phyloP scores from a whole-genome alignment of 2,888 invertebrate genomes.

The Balanococcus diminutus region DNA sequence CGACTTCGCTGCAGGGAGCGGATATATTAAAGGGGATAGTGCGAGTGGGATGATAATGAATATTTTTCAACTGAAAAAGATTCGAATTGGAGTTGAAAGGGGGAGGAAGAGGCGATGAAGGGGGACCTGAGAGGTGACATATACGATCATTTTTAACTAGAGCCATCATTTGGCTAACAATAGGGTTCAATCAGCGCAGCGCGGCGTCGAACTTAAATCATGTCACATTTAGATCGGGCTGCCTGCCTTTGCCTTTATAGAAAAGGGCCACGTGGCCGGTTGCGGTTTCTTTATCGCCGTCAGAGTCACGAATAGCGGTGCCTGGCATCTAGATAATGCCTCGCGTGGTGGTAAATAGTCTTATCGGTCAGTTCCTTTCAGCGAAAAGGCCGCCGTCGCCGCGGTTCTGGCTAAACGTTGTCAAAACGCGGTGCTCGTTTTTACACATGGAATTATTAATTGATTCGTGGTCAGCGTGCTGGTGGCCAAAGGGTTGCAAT shows the following conservation, averaged over 20 bases:
- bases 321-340: conserved; percentile 44
- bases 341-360: conserved; percentile 52
- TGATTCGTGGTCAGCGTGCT: not conserved
- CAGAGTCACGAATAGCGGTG: conserved; percentile 46
- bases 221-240: conserved; percentile 38
- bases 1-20: not conserved
- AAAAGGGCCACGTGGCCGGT: conserved; percentile 32
- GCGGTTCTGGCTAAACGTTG: not conserved
- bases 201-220: conserved; percentile 36
- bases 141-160: conserved; percentile 6
- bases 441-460: not conserved
- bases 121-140: not conserved
- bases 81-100: too few relatives aligned
- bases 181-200: conserved; percentile 39
- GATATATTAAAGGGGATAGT: conserved; percentile 21
- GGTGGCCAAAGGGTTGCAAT: not conserved
- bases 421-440: not conserved
- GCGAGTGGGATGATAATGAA: conserved; percentile 26
- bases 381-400: not conserved
- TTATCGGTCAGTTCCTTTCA: conserved; percentile 45
- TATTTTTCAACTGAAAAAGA: conserved; percentile 41
- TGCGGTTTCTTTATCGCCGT: conserved; percentile 44
- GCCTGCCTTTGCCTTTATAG: not conserved
- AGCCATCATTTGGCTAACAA: conserved; percentile 41
- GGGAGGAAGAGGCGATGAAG: not conserved